Evolutionary conservation across 2,888 invertebrate genomes (phyloP), one percentile per base, ranked within the genome.

Genomic region (Sylvicola cinctus): DNA sequence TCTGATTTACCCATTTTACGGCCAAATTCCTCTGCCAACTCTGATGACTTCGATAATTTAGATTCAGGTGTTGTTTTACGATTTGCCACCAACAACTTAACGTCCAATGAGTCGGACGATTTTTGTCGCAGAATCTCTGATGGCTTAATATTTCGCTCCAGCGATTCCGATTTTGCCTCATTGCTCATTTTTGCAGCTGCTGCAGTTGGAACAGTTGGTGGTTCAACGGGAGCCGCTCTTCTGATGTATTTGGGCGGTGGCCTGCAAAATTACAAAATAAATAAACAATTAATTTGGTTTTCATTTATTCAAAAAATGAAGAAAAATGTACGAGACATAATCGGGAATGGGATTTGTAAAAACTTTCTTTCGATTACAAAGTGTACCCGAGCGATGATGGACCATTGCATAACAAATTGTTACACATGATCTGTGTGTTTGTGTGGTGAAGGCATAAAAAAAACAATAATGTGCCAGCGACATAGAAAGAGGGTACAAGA

Each of bases 241-340:
- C 69, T 60, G 49, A 70, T 66, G 49, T 65, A 64, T 60, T 70
- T 70, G 42, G 71, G 71, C 49, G 70, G 71, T 37, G 70, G 70
- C 47, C 70, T 70, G 43, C 6, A 43, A 44, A 3, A 36, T 32
- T n/a, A 32, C 30, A 29, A 6, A 36, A 38, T n/a, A 34, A 36
- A 33, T 26, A 25, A 34, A 33, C 16, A 33, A 36, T 36, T 14
- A 12, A 15, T 33, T 35, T 14, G 8, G 4, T 10, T n/a, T n/a
- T n/a, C n/a, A n/a, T n/a, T n/a, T n/a, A n/a, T n/a, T n/a, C n/a
- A n/a, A n/a, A n/a, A n/a, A n/a, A n/a, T n/a, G n/a, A n/a, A n/a
- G n/a, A n/a, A n/a, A n/a, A n/a, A n/a, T n/a, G n/a, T n/a, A n/a
- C n/a, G n/a, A n/a, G n/a, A n/a, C n/a, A n/a, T n/a, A n/a, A n/a